phyloP scores from a whole-genome alignment of 2,888 invertebrate genomes.

The Ceramica pisi region DNA sequence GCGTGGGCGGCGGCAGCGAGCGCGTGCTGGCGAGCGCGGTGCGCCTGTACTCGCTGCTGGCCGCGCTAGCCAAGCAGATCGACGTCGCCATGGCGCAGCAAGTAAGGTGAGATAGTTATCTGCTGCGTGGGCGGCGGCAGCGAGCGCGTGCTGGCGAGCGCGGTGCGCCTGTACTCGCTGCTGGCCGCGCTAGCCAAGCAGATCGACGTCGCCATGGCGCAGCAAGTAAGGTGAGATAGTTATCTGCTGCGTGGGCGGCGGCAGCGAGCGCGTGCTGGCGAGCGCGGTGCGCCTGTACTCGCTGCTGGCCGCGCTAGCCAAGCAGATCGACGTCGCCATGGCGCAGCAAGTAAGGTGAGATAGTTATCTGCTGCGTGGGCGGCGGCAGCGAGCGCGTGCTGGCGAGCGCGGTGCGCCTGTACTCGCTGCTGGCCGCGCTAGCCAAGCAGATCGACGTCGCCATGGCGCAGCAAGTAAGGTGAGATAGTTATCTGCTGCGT shows the following conservation, averaged over 20 bases:
- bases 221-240: conserved; percentile 67
- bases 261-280: conserved; percentile 76
- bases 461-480: too few species aligned
- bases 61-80: conserved; percentile 72
- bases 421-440: too few species aligned
- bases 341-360: conserved; percentile 72
- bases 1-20: conserved; percentile 77
- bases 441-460: too few species aligned
- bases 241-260: conserved; percentile 72
- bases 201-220: conserved; percentile 68
- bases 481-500: too few species aligned
- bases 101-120: conserved; percentile 66
- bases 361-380: not conserved
- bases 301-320: conserved; percentile 72
- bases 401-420: too few species aligned
- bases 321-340: conserved; percentile 69
- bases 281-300: conserved; percentile 76
- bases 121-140: conserved; percentile 75
- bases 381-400: too few species aligned
- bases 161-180: conserved; percentile 76
- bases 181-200: conserved; percentile 74
- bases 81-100: conserved; percentile 65
- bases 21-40: conserved; percentile 75
- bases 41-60: conserved; percentile 77
- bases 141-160: conserved; percentile 75